A percentile compares a stretch with the other conserved stretches of the same genome.
Conservation (phyloP, 2,797 vertebrate species). For the Alosa sapidissima region DNA sequence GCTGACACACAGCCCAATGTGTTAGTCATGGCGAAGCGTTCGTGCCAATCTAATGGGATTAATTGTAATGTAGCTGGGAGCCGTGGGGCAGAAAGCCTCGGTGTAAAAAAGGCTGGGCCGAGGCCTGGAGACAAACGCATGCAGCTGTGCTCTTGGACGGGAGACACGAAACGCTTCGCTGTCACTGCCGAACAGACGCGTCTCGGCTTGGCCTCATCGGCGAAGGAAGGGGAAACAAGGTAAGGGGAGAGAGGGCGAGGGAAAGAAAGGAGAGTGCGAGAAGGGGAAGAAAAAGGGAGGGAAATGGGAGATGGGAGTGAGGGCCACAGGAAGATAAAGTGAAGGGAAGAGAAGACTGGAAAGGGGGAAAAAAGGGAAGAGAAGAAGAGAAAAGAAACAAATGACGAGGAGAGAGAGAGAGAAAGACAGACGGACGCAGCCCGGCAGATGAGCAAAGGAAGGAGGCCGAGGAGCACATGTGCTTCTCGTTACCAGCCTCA, state of each 20-base stretch:
- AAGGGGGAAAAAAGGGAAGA: too few relatives aligned
- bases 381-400: constrained; percentile 51
- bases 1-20: constrained; percentile 27
- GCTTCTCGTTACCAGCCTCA: constrained; percentile 68
- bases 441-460: constrained; percentile 63
- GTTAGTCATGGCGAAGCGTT: constrained; percentile 5
- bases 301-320: not conserved
- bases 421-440: constrained; percentile 48
- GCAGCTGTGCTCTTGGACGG: not conserved
- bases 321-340: not conserved
- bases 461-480: constrained; percentile 65
- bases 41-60: constrained; percentile 16
- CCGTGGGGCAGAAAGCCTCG: not conserved
- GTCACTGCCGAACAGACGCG: not conserved
- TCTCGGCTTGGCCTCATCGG: not conserved
- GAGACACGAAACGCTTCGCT: not conserved
- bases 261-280: constrained; percentile 50
- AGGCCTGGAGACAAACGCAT: not conserved
- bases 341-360: constrained; percentile 32
- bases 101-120: constrained; percentile 15
- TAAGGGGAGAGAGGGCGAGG: constrained; percentile 43
- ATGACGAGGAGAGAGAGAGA: constrained; percentile 59
- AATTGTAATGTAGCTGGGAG: not conserved
- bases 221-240: constrained; percentile 18
- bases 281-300: constrained; percentile 51